These are phyloP conservation scores for Orestias chungarensis DNA, from an alignment of 2,797 vertebrate species.

Conservation along the genomic window DNA sequence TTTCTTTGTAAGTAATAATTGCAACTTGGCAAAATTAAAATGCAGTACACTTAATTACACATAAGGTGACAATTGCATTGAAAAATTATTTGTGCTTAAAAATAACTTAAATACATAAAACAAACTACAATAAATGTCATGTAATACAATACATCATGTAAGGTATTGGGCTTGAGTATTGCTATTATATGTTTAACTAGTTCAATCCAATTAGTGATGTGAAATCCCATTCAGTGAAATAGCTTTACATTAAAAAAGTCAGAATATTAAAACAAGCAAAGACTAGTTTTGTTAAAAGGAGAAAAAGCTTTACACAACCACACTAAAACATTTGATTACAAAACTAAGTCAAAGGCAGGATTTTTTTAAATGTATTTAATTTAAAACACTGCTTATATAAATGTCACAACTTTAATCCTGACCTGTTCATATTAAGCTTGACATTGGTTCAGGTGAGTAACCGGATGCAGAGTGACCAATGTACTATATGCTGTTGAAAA, in stretches of 20 bases:
- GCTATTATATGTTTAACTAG: neutral
- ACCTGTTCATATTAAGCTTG: neutral
- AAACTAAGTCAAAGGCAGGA: neutral
- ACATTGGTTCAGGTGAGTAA: neutral
- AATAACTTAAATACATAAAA: neutral
- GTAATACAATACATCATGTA: neutral
- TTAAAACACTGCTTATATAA: neutral
- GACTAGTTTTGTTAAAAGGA: neutral
- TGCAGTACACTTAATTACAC: neutral
- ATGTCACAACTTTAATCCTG: neutral
- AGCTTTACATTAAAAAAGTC: neutral
- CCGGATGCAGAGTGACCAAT: neutral
- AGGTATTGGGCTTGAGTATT: neutral
- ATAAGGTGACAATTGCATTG: neutral
- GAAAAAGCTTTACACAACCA: neutral
- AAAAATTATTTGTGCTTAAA: conserved; percentile 8
- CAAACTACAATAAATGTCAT: neutral
- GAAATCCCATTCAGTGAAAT: neutral
- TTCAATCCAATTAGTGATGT: too few species aligned
- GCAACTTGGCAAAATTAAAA: conserved; percentile 4
- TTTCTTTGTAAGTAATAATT: conserved; percentile 3
- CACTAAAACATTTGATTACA: neutral
- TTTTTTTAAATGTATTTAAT: too few species aligned
- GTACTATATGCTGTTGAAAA: neutral
- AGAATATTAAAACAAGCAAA: neutral